A percentile compares a stretch with the other conserved stretches of the same genome.
Evolutionary conservation across 2,797 vertebrate genomes (phyloP).

Genomic region (Fratercula arctica): DNA sequence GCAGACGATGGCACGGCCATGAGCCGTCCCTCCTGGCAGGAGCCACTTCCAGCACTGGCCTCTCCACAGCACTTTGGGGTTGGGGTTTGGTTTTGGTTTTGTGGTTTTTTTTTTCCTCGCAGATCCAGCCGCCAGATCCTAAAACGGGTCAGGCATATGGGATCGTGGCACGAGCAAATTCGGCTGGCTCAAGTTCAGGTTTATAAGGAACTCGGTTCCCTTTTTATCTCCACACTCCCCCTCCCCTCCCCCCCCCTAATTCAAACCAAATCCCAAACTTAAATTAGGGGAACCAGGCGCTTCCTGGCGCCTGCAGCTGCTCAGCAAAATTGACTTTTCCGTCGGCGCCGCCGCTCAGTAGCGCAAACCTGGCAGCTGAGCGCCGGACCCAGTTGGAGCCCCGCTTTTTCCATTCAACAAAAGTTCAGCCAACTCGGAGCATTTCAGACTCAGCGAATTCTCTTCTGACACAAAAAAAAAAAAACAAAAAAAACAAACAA

Average conservation of each 20-base stretch:
- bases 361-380: constrained; percentile 50
- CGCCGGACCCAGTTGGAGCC: neutral
- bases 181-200: neutral
- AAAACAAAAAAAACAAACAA: no score
- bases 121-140: neutral
- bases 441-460: constrained; percentile 56
- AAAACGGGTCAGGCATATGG: constrained; percentile 53
- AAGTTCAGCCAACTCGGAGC: constrained; percentile 55
- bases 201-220: neutral
- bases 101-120: neutral
- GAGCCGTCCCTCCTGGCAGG: neutral
- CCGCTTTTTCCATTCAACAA: neutral
- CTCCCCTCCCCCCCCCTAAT: no score
- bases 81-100: no score
- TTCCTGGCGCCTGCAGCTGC: constrained; percentile 58
- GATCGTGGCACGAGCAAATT: constrained; percentile 3
- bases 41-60: neutral
- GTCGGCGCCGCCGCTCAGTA: neutral
- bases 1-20: accelerated
- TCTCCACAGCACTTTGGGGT: neutral
- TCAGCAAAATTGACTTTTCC: constrained; percentile 42
- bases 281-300: neutral
- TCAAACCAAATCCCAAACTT: constrained; percentile 4
- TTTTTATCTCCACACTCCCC: neutral
- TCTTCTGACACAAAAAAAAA: neutral